phyloP scores from a whole-genome alignment of 1,140 invertebrate genomes.

The Bombyx mandarina region DNA sequence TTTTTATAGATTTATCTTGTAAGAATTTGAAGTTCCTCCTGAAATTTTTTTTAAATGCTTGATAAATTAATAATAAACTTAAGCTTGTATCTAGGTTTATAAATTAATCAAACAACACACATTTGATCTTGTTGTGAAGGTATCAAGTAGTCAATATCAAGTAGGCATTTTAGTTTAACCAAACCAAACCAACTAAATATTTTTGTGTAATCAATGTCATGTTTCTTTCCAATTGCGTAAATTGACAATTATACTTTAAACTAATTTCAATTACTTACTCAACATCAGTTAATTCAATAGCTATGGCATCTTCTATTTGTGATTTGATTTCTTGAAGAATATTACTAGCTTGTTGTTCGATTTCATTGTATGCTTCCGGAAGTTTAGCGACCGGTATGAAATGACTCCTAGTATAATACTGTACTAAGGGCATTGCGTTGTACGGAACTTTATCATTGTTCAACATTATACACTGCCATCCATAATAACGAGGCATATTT shows the following conservation, averaged over 20 bases:
- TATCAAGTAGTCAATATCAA: too few relatives aligned
- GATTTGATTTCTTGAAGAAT: conserved; percentile 65
- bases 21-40: conserved; percentile 28
- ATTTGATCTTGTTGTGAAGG: too few relatives aligned
- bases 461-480: conserved; percentile 77
- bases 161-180: too few relatives aligned
- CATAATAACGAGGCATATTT: conserved; percentile 86
- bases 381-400: conserved; percentile 66
- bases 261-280: conserved; percentile 57
- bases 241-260: neutral
- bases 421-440: conserved; percentile 76
- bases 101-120: neutral
- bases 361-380: conserved; percentile 70
- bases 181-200: too few relatives aligned
- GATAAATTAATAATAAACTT: neutral
- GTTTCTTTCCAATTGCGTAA: neutral
- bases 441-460: conserved; percentile 75
- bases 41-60: conserved; percentile 13
- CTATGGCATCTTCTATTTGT: conserved; percentile 73
- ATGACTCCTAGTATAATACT: conserved; percentile 82
- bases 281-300: conserved; percentile 71
- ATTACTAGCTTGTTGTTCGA: conserved; percentile 58
- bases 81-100: neutral
- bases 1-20: conserved; percentile 28
- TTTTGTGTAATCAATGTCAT: too few relatives aligned